These are phyloP conservation scores for Zophobas morio DNA, from an alignment of 1,140 invertebrate species.

Conservation along the genomic window DNA sequence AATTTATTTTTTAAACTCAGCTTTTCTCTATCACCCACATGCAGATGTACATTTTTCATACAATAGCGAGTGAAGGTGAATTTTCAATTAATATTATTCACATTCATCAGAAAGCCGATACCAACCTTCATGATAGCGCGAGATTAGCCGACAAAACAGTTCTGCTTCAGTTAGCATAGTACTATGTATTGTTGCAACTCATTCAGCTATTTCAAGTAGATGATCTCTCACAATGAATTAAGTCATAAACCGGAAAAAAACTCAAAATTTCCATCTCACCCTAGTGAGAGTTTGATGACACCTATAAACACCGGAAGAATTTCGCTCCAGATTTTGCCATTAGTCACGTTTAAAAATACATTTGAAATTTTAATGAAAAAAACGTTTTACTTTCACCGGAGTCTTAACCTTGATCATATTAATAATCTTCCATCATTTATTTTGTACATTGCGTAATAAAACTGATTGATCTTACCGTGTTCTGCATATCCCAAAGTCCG, in stretches of 20 bases:
- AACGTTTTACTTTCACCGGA: conserved; percentile 14
- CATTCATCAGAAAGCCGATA: neutral
- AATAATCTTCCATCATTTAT: neutral
- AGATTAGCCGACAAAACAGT: conserved; percentile 12
- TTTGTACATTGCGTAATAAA: too few species aligned
- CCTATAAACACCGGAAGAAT: conserved; percentile 18
- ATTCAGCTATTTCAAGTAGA: neutral
- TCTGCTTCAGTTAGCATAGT: conserved; percentile 15
- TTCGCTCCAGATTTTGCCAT: neutral
- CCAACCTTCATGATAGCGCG: conserved; percentile 1
- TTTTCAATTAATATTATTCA: conserved; percentile 36
- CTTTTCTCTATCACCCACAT: conserved; percentile 4
- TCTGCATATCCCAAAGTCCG: conserved; percentile 84
- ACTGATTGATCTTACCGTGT: conserved; percentile 73
- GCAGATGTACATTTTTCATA: conserved; percentile 18
- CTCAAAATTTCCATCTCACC: conserved; percentile 1
- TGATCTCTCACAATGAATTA: neutral
- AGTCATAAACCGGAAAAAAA: conserved; percentile 6
- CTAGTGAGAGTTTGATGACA: conserved; percentile 13
- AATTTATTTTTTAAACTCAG: neutral
- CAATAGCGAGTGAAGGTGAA: conserved; percentile 37
- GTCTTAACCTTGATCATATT: neutral
- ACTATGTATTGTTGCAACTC: conserved; percentile 29
- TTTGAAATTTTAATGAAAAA: conserved; percentile 13
- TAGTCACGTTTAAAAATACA: conserved; percentile 26